These are phyloP conservation scores for Drosophila yakuba DNA, from an alignment of 1,140 invertebrate genomes.

Conservation along the genomic window DNA sequence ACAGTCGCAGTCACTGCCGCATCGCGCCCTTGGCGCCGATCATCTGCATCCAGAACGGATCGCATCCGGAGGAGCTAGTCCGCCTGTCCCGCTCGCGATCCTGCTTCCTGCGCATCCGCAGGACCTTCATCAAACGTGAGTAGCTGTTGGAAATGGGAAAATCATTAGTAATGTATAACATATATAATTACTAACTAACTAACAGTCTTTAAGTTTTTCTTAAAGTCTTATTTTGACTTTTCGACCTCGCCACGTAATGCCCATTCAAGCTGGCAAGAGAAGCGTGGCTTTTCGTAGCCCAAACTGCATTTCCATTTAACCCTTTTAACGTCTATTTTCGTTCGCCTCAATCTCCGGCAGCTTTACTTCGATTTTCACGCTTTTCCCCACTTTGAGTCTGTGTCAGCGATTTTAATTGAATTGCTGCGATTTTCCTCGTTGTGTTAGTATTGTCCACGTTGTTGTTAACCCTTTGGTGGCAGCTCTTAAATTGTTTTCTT, in stretches of 20 bases:
- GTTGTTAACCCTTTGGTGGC: constrained; percentile 40
- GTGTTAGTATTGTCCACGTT: constrained; percentile 28
- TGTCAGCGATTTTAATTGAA: constrained; percentile 67
- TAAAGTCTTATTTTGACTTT: no score
- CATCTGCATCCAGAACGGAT: constrained; percentile 64
- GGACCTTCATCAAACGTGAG: constrained; percentile 69
- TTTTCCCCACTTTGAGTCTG: constrained; percentile 12
- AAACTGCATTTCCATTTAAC: constrained; percentile 44
- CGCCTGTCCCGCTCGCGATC: constrained; percentile 62
- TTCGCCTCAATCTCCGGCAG: constrained; percentile 22
- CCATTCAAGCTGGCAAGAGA: background rate
- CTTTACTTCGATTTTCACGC: constrained; percentile 7
- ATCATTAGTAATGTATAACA: no score
- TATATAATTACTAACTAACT: no score
- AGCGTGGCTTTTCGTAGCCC: constrained; percentile 15
- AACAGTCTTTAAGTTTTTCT: no score
- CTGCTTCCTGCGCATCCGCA: constrained; percentile 71
- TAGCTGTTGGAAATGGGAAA: background rate
- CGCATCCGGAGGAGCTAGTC: constrained; percentile 56
- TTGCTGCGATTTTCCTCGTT: constrained; percentile 48
- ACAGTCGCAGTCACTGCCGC: constrained; percentile 67
- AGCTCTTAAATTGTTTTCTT: constrained; percentile 42
- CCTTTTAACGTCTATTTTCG: constrained; percentile 58
- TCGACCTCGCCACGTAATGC: no score
- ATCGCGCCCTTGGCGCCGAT: constrained; percentile 65